Conservation (phyloP, 2,113 vertebrate species). For the Lucifuga dentata region DNA sequence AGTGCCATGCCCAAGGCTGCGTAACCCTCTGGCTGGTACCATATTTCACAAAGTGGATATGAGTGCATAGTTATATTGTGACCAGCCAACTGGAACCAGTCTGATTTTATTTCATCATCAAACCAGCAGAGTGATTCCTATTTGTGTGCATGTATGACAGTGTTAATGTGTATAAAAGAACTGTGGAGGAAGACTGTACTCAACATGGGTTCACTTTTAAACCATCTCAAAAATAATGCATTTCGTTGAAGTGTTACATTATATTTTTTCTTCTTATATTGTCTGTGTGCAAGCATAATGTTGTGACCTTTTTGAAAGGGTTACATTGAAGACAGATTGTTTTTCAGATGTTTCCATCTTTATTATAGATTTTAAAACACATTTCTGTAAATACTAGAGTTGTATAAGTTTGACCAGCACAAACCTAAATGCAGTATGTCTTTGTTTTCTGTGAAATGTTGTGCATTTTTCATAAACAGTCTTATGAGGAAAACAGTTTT, state of each 20-base stretch:
- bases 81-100: conserved; percentile 48
- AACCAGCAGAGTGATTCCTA: conserved; percentile 29
- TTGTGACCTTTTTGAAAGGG: too few species aligned
- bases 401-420: too few species aligned
- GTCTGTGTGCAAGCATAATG: too few species aligned
- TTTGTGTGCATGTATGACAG: conserved; percentile 10
- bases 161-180: conserved; percentile 12
- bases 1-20: conserved; percentile 58
- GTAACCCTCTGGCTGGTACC: conserved; percentile 18
- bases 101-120: conserved; percentile 48
- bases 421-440: too few species aligned
- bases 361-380: too few species aligned
- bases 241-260: conserved; percentile 14
- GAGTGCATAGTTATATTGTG: conserved; percentile 37
- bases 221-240: conserved; percentile 8
- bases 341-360: too few species aligned
- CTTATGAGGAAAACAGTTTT: neutral
- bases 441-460: too few species aligned
- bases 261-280: neutral
- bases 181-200: conserved; percentile 13
- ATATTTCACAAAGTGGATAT: conserved; percentile 47
- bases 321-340: too few species aligned
- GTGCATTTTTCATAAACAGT: conserved; percentile 8
- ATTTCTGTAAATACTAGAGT: neutral
- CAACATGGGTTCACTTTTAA: neutral